Evolutionary conservation across 37 sponge, comb jelly and placozoan genomes (phyloP).

Genomic region (Sycon ciliatum): DNA sequence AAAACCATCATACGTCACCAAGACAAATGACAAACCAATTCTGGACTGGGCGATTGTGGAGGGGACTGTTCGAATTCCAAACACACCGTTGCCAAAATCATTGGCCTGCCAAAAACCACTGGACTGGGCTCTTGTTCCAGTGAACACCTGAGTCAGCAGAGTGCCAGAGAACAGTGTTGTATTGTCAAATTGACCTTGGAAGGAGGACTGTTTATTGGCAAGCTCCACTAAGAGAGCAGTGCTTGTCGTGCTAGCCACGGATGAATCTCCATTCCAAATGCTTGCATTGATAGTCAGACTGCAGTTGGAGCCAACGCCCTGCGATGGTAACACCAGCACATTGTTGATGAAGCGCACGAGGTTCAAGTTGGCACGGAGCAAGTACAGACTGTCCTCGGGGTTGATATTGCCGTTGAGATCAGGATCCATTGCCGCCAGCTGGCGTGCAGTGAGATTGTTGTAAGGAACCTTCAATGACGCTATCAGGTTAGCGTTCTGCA

Average conservation of each 20-base stretch:
- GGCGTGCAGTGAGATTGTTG: constrained; percentile 8
- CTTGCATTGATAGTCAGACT: constrained; percentile 43
- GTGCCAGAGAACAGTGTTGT: constrained; percentile 38
- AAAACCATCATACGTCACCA: not conserved
- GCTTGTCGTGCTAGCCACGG: not conserved
- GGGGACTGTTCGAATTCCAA: constrained; percentile 28
- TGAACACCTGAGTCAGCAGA: not conserved
- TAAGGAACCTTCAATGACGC: too few relatives aligned
- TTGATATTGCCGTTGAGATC: constrained; percentile 46
- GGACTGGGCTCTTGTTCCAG: not conserved
- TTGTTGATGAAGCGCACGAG: constrained; percentile 33
- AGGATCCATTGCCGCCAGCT: constrained; percentile 51
- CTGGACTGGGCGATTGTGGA: constrained; percentile 19
- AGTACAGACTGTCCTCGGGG: constrained; percentile 29
- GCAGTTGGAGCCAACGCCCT: constrained; percentile 48
- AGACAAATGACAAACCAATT: constrained; percentile 39
- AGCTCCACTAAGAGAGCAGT: constrained; percentile 43
- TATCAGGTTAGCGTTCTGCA: too few relatives aligned
- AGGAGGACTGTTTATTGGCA: constrained; percentile 28
- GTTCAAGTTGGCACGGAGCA: constrained; percentile 31
- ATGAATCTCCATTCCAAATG: constrained; percentile 18
- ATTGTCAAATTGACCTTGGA: constrained; percentile 31
- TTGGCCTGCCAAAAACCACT: constrained; percentile 58
- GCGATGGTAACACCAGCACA: constrained; percentile 24
- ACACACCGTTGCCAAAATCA: constrained; percentile 41